Evolutionary conservation across 2,888 invertebrate species (phyloP), one percentile per base, ranked within the genome.

Genomic region (Leptinotarsa juncta): DNA sequence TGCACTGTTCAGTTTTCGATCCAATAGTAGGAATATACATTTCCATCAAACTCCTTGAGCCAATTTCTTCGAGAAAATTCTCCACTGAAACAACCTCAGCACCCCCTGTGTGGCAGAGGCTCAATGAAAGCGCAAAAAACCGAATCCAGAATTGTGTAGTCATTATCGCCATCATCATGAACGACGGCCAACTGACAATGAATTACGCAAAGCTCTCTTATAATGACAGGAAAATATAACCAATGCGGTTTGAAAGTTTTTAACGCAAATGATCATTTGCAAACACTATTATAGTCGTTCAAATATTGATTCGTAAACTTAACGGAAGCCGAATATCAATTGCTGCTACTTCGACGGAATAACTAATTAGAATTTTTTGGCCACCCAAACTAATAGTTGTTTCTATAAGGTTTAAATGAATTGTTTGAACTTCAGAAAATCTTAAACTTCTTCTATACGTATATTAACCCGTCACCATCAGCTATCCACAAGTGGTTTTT

Each of bases 11-110:
- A 71, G 78, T 79, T 18, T 70, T 69, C 1, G 81, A 72, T 20
- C 68, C 65, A 3, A 73, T 15, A 1, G 82, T 82, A 0, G 82
- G 82, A 55, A 82, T 78, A 49, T 78, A 71, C 67, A 78, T 55
- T 53, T 77, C 68, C 16, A 78, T 4, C 14, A 73, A 4, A 65
- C 73, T 69, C 15, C 75, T 73, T 48, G 60, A 32, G 32, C 67
- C 50, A 32, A 75, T 72, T 18, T 75, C 67, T n/a, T 75, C 70
- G 15, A 72, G 66, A n/a, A 75, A 26, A 48, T 71, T 70, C 23
- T 26, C 48, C 5, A 69, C 23, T 18, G 57, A 66, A 16, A 60
- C n/a, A 55, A 20, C 49, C 26, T 48, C 57, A 20, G 50, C n/a
- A 51, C 49, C 16, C 16, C 15, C n/a, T 7, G 18, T 18, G 55